Conservation (phyloP, 2,797 vertebrate genomes). For the Spheniscus humboldti region DNA sequence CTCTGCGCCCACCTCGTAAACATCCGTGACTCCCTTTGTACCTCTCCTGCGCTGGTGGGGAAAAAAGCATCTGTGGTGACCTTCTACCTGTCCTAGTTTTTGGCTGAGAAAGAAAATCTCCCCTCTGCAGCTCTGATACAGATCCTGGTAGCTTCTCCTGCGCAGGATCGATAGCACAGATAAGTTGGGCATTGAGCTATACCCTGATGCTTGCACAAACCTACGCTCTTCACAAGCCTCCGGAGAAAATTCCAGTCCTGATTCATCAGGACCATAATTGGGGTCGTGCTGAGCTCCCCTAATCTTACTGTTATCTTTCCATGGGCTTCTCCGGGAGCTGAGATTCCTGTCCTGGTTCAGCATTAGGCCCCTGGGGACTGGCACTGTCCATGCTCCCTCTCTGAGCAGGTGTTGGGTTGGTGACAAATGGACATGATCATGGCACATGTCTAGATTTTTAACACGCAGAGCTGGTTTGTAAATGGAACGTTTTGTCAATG, state of each 20-base stretch:
- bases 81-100: neutral
- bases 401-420: neutral
- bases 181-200: neutral
- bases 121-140: neutral
- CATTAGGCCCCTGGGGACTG: neutral
- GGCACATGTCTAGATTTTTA: neutral
- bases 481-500: neutral
- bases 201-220: neutral
- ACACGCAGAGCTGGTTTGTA: neutral
- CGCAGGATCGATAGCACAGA: accelerated
- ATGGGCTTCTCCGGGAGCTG: neutral
- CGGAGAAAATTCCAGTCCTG: neutral
- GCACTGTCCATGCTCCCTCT: accelerated
- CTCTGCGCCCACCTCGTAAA: accelerated
- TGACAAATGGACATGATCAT: neutral
- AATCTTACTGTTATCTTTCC: neutral
- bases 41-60: neutral
- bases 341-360: neutral
- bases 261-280: accelerated
- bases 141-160: neutral
- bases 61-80: neutral
- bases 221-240: neutral
- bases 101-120: neutral
- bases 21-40: neutral
- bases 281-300: neutral